A percentile compares a stretch with the other conserved stretches of the same genome.
phyloP scores from a whole-genome alignment of 2,888 invertebrate genomes.

The Hemithea aestivaria region DNA sequence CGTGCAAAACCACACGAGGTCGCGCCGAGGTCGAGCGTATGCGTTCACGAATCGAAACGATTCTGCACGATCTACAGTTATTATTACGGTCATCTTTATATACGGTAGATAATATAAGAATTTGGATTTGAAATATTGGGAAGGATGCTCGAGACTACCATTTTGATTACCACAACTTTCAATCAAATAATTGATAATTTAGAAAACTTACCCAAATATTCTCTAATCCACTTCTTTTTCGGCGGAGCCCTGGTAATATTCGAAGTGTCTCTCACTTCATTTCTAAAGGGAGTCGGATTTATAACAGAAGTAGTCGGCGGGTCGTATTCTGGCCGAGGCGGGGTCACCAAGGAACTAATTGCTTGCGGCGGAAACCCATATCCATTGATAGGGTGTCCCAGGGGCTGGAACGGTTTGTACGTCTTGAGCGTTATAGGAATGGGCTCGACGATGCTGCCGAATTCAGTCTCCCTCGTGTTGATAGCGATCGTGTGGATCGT shows the following conservation, averaged over 20 bases:
- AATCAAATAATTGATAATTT: too few relatives aligned
- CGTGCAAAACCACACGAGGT: slow-evolving; percentile 53
- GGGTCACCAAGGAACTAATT: slow-evolving; percentile 41
- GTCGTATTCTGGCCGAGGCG: slow-evolving; percentile 41
- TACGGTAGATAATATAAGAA: too few relatives aligned
- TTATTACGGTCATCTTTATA: too few relatives aligned
- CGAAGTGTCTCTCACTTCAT: slow-evolving; percentile 43
- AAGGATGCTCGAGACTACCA: too few relatives aligned
- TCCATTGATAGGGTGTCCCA: slow-evolving; percentile 33
- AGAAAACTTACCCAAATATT: slow-evolving; percentile 79
- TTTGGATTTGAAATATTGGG: too few relatives aligned
- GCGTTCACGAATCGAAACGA: slow-evolving; percentile 34
- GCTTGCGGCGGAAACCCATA: slow-evolving; percentile 49
- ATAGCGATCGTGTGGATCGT: slow-evolving; percentile 64
- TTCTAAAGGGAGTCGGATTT: slow-evolving; percentile 37
- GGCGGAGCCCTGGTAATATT: slow-evolving; percentile 76
- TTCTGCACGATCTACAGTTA: slow-evolving; percentile 6
- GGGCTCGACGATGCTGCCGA: slow-evolving; percentile 63
- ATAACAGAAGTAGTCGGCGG: slow-evolving; percentile 46
- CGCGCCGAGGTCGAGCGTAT: slow-evolving; percentile 39
- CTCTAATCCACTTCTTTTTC: slow-evolving; percentile 87
- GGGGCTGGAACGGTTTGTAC: slow-evolving; percentile 52
- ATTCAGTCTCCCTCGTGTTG: slow-evolving; percentile 67
- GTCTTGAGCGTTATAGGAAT: slow-evolving; percentile 62
- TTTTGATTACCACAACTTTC: too few relatives aligned